Evolutionary conservation across 1,140 invertebrate species (phyloP).

Genomic region (Ridgeia piscesae): DNA sequence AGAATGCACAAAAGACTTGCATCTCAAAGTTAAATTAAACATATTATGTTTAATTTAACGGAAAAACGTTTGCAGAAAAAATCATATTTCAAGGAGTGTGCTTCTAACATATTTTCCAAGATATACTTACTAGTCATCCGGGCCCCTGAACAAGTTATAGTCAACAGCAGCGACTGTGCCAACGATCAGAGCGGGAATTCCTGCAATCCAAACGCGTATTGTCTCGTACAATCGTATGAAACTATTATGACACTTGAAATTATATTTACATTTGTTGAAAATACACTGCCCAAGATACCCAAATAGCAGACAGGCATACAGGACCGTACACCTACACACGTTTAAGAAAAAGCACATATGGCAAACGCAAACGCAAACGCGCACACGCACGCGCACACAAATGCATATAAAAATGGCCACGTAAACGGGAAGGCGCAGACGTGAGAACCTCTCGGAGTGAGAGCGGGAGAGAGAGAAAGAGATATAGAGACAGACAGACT

Average conservation of each 20-base stretch:
- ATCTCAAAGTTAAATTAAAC: no score
- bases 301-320: background rate
- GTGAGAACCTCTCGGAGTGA: no score
- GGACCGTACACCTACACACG: no score
- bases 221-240: background rate
- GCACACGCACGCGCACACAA: no score
- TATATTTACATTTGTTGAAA: background rate
- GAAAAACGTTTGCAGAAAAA: background rate
- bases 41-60: no score
- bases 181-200: constrained; percentile 46
- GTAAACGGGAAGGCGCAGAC: no score
- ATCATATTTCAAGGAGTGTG: constrained; percentile 6
- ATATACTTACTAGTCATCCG: constrained; percentile 24
- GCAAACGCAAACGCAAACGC: no score
- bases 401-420: no score
- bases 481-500: no score
- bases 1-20: no score
- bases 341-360: no score
- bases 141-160: constrained; percentile 39
- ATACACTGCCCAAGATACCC: background rate
- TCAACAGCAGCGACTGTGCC: constrained; percentile 42
- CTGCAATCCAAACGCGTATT: constrained; percentile 32
- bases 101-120: background rate
- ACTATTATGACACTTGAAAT: background rate
- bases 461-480: no score